Percentiles rank a stretch among this genome's conserved stretches.
These are phyloP conservation scores for cat (Felis catus) DNA, from an alignment of 2,113 vertebrate genomes.

Conservation along the genomic window F.catus_Fca126_mat1.0 CM031416.1:138997001-138997500, in stretches of 20 bases:
- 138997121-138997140: not conserved
- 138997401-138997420: not conserved
- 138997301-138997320: not conserved
- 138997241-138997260: not conserved
- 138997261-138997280: not conserved
- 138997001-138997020: not conserved
- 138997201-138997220: not conserved
- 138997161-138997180: not conserved
- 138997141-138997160: not conserved
- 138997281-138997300: not conserved
- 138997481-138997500: not conserved
- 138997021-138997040: not conserved
- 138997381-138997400: not conserved
- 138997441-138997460: not conserved
- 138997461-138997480: not conserved
- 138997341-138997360: not conserved
- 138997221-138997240: not conserved
- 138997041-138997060: not conserved
- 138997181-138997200: not conserved
- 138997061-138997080: not conserved
- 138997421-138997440: not conserved
- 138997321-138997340: not conserved
- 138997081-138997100: not conserved
- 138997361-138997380: not conserved
- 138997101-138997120: not conserved